phyloP scores from a whole-genome alignment of 2,113 vertebrate genomes.

The Calonectris borealis region DNA sequence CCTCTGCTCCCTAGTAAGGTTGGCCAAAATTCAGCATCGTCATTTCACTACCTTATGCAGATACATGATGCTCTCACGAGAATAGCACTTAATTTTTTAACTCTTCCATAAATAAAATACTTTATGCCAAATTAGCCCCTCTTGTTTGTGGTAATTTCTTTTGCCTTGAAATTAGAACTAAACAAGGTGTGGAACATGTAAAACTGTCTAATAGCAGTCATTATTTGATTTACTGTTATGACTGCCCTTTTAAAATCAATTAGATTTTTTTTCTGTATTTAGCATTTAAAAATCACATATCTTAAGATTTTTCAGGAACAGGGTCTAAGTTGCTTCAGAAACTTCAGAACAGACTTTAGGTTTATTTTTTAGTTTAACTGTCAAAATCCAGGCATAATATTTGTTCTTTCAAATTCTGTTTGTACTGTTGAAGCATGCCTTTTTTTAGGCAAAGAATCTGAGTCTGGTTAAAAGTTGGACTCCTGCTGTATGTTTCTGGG shows the following conservation, averaged over 20 bases:
- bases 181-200: background rate
- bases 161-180: background rate
- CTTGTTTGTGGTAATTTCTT: background rate
- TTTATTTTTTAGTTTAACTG: background rate
- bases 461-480: background rate
- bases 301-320: background rate
- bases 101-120: background rate
- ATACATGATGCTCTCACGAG: background rate
- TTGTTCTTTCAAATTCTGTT: background rate
- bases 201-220: background rate
- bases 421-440: background rate
- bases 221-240: background rate
- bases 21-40: background rate
- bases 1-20: background rate
- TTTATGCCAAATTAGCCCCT: background rate
- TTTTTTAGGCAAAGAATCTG: background rate
- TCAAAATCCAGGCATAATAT: background rate
- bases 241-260: background rate
- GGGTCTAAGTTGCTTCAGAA: background rate
- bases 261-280: background rate
- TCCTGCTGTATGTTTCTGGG: background rate
- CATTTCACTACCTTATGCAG: background rate
- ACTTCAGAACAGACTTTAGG: background rate
- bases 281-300: background rate
- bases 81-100: background rate